phyloP scores from a whole-genome alignment of 2,797 vertebrate species.

The Falco novaeseelandiae region DNA sequence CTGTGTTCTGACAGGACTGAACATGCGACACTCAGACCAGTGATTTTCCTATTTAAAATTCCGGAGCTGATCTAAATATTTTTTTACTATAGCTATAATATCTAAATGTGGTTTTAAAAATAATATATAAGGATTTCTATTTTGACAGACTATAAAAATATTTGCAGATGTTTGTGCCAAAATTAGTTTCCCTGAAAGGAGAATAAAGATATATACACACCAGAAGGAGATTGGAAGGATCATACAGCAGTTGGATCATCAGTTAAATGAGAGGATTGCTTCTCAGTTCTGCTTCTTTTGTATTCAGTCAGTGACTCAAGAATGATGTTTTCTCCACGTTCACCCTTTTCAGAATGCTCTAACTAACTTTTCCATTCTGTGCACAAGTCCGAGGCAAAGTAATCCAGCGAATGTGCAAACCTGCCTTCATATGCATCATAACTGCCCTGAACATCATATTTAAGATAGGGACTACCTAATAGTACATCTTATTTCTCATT shows the following conservation, averaged over 20 bases:
- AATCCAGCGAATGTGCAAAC: accelerated
- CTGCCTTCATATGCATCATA: not conserved
- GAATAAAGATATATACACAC: not conserved
- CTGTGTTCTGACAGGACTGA: not conserved
- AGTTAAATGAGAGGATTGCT: not conserved
- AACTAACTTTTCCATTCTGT: not conserved
- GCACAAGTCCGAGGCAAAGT: not conserved
- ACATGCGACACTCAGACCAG: not conserved
- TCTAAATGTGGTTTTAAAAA: not conserved
- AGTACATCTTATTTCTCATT: not conserved
- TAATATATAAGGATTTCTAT: not conserved
- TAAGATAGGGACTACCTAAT: not conserved
- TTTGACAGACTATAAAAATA: not conserved
- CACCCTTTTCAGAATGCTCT: not conserved
- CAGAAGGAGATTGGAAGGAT: not conserved
- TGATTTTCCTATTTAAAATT: not conserved
- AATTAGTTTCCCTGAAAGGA: not conserved
- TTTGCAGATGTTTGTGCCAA: not conserved
- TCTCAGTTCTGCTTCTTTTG: not conserved
- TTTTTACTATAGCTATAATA: not conserved
- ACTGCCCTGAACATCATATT: not conserved
- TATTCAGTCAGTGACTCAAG: not conserved
- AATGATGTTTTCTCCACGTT: not conserved
- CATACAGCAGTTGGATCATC: not conserved
- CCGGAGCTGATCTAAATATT: not conserved